A percentile compares a stretch with the other conserved stretches of the same genome.
Conservation (phyloP, 2,113 vertebrate genomes). For the Zosterops lateralis region DNA sequence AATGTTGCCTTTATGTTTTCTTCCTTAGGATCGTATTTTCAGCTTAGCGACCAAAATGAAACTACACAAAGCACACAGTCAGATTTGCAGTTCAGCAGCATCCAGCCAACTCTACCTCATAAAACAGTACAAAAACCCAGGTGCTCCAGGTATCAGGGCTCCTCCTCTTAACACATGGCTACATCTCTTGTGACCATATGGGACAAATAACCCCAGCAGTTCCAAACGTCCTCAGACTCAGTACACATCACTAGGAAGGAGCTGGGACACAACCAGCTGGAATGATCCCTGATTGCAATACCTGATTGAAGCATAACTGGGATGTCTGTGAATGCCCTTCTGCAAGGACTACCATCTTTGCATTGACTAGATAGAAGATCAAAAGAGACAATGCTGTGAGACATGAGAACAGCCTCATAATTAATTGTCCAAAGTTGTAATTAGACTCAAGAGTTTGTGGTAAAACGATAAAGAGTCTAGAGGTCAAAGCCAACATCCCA, state of each 20-base stretch:
- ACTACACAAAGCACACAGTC: background rate
- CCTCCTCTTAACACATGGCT: background rate
- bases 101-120: background rate
- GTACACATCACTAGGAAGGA: accelerated
- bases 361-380: background rate
- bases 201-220: background rate
- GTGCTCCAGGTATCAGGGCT: accelerated
- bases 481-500: background rate
- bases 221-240: background rate
- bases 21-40: background rate
- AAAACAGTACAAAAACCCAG: background rate
- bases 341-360: background rate
- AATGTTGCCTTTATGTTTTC: background rate
- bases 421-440: background rate
- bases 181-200: accelerated
- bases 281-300: background rate
- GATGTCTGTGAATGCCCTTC: background rate
- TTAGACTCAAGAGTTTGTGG: background rate
- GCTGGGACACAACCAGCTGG: background rate
- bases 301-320: background rate
- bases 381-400: background rate
- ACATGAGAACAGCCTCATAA: background rate
- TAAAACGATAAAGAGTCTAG: background rate
- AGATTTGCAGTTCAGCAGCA: background rate
- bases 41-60: background rate